A percentile compares a stretch with the other conserved stretches of the same genome.
phyloP scores from a whole-genome alignment of 2,797 vertebrate genomes.

The Bradypodion ventrale region DNA sequence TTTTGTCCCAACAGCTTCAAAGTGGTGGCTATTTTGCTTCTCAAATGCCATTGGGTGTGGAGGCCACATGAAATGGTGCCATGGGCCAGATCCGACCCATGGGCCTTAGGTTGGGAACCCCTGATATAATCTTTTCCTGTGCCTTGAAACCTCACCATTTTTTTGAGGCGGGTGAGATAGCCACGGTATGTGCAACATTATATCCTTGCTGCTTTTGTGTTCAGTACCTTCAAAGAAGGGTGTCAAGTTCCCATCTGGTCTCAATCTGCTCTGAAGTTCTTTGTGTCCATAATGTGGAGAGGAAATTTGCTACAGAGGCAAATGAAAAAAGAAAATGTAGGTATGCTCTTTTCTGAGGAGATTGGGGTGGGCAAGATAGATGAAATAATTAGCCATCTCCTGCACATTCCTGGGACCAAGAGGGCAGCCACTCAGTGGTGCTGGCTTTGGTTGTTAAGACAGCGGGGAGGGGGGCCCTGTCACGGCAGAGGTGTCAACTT shows the following conservation, averaged over 20 bases:
- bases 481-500: conserved; percentile 77
- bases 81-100: too few species aligned
- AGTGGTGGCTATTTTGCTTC: too few species aligned
- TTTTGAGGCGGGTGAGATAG: too few species aligned
- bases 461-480: conserved; percentile 46
- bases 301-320: conserved; percentile 55
- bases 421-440: conserved; percentile 40
- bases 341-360: conserved; percentile 60
- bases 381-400: conserved; percentile 35
- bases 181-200: background rate
- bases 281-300: conserved; percentile 33
- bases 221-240: background rate
- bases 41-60: too few species aligned
- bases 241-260: background rate
- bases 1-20: too few species aligned
- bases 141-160: conserved; percentile 22
- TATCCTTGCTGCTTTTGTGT: conserved; percentile 39
- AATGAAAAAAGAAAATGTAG: conserved; percentile 52
- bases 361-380: background rate
- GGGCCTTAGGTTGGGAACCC: too few species aligned
- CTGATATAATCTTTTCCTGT: background rate
- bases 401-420: conserved; percentile 27
- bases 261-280: conserved; percentile 24
- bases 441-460: conserved; percentile 49
- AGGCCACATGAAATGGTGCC: too few species aligned